These are phyloP conservation scores for Craseonycteris thonglongyai DNA, from an alignment of 2,113 vertebrate species.

Conservation along the genomic window DNA sequence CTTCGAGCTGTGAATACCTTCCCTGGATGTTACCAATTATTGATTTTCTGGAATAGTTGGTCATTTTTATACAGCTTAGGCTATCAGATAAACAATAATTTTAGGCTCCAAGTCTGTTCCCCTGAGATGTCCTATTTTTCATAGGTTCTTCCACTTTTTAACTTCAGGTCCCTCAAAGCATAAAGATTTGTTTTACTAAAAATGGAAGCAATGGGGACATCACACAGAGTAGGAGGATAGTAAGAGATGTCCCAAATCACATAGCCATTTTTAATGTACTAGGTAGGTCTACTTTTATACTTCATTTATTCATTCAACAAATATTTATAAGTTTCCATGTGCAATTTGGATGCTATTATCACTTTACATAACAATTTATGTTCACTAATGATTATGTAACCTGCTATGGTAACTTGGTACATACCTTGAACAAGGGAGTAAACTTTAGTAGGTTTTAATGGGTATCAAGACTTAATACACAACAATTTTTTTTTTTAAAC, in stretches of 20 bases:
- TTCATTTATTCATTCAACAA: neutral
- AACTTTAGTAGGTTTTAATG: neutral
- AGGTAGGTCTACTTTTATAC: neutral
- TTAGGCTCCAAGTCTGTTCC: neutral
- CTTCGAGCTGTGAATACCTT: neutral
- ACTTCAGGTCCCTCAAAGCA: neutral
- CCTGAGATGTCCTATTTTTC: neutral
- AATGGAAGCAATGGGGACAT: neutral
- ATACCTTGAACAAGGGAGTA: neutral
- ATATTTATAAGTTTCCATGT: neutral
- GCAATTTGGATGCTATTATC: neutral
- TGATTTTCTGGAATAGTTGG: neutral
- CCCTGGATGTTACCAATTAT: neutral
- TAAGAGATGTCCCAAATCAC: neutral
- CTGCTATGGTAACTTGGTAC: neutral
- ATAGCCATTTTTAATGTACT: neutral
- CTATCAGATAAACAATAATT: neutral
- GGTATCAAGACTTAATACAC: neutral
- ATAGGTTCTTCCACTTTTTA: neutral
- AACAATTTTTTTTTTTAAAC: too few species aligned
- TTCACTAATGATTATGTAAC: neutral
- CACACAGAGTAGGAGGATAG: neutral
- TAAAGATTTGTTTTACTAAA: slow-evolving; percentile 29
- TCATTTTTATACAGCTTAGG: neutral
- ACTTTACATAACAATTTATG: neutral